Evolutionary conservation across 2,888 invertebrate species (phyloP).

Genomic region (Drosophila melanocephala): DNA sequence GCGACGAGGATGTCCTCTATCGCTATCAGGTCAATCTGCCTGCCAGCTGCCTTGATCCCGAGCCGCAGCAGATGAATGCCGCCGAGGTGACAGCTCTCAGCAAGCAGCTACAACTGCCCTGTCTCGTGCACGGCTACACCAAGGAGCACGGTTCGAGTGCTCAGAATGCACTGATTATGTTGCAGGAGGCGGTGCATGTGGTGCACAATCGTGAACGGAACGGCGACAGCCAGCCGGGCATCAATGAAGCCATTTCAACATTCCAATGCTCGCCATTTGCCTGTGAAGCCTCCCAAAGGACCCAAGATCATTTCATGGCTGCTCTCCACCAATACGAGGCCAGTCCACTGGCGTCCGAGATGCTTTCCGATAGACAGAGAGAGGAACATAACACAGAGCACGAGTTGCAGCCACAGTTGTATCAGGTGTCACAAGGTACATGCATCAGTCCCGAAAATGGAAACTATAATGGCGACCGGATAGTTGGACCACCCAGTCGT

Average conservation of each 20-base stretch:
- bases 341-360: conserved; percentile 33
- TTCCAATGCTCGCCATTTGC: conserved; percentile 19
- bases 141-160: neutral
- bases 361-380: conserved; percentile 26
- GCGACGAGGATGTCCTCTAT: conserved; percentile 40
- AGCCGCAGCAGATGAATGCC: neutral
- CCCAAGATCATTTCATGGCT: conserved; percentile 46
- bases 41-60: conserved; percentile 1
- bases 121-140: conserved; percentile 23
- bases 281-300: conserved; percentile 5
- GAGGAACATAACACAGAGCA: neutral
- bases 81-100: conserved; percentile 25
- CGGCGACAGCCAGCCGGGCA: neutral
- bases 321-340: conserved; percentile 23
- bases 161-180: conserved; percentile 10
- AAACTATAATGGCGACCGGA: neutral
- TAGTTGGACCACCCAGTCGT: neutral
- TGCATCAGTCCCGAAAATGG: too few relatives aligned
- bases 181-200: conserved; percentile 41
- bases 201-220: conserved; percentile 1
- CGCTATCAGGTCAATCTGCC: conserved; percentile 67
- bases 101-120: conserved; percentile 34
- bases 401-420: neutral
- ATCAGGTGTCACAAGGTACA: neutral
- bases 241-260: conserved; percentile 14